Base-by-base conservation (phyloP, 2,113 vertebrate species). In the Polypterus senegalus region DNA sequence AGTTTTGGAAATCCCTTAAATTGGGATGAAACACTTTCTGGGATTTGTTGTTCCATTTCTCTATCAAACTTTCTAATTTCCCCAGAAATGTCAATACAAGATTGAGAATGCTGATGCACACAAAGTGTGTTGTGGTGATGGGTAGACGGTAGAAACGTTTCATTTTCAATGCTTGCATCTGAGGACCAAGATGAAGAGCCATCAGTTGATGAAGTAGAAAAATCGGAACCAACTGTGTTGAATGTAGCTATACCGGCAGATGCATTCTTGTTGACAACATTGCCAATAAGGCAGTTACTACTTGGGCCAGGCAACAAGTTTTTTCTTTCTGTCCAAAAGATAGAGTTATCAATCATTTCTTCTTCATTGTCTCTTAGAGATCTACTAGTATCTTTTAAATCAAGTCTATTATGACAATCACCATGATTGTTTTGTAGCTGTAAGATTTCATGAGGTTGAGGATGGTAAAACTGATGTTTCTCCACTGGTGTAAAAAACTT, bases 161-260 rank as follows among this genome's bases (percentile, higher is more conserved):
- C 66, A 52, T 77, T 72, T 3, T 79, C 74, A 3, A 73, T 69
- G 65, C 80, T 84, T 59, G 64, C 65, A 45, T 79, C 85, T 1
- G 86, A 85, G 52, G 77, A 76, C 81, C 80, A 88, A 58, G 70
- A 73, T 1, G 79, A 83, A 9, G 77, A 78, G 5, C 76, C 78
- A 3, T 70, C 68, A 8, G 77, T 73, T 1, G 65, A 78, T 1
- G 79, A 71, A 3, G 66, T 62, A 44, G 60, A 57, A n/a, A 58
- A 63, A 4, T 27, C 7, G 48, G 48, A 53, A 27, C 27, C 27
- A 10, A 10, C 8, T 27, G 27, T 27, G 27, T 27, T 27, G 27
- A 27, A 27, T 27, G 27, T 27, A 27, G 27, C 27, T 27, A 2
- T 27, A 27, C 27, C 2, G 2, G 27, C 27, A 27, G 27, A 27